Evolutionary conservation across 2,113 vertebrate genomes (phyloP).

Genomic region (Grallaria varia): DNA sequence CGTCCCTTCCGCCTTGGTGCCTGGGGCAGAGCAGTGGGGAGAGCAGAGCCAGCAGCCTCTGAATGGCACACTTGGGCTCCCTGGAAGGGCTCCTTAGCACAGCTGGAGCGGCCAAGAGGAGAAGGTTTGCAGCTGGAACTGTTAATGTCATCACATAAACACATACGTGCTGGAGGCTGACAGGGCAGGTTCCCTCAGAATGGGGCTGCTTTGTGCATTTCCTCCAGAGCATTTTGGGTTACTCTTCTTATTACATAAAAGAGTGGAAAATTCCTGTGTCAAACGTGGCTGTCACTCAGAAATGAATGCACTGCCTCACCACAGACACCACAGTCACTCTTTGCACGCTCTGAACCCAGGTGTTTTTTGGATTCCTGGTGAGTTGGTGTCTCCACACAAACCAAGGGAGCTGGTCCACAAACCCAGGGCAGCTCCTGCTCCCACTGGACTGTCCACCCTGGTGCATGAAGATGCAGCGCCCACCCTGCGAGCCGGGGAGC

Average conservation of each 20-base stretch:
- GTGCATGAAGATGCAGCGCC: neutral
- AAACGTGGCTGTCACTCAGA: neutral
- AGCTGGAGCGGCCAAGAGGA: neutral
- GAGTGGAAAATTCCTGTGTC: neutral
- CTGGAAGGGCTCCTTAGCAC: accelerated
- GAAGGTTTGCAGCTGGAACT: neutral
- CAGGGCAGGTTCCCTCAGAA: neutral
- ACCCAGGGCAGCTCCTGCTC: neutral
- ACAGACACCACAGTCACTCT: accelerated
- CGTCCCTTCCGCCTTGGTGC: neutral
- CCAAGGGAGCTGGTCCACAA: accelerated
- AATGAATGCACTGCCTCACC: accelerated
- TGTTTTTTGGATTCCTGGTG: neutral
- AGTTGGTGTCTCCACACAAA: neutral
- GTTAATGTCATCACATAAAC: neutral
- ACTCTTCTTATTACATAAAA: neutral
- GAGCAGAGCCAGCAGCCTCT: neutral
- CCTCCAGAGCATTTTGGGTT: neutral
- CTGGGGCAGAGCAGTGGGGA: neutral
- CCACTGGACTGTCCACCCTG: accelerated
- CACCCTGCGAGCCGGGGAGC: neutral
- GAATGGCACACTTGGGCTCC: accelerated
- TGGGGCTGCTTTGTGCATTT: neutral
- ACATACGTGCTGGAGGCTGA: accelerated
- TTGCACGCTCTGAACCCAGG: accelerated